Evolutionary conservation across 2,888 invertebrate genomes (phyloP).

Genomic region (Alentia gelatinosa): DNA sequence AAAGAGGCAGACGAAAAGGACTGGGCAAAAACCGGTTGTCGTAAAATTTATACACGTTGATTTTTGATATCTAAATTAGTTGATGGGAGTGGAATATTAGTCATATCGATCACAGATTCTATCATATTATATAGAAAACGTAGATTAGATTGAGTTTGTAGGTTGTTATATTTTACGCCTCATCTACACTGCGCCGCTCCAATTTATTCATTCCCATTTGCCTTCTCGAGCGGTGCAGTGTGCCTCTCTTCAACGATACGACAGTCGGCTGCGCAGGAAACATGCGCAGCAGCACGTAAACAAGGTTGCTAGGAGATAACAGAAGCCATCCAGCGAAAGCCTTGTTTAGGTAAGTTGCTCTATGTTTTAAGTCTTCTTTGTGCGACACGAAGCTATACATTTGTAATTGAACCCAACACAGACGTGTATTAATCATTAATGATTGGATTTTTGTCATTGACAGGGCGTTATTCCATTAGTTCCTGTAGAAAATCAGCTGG

Average conservation of each 20-base stretch:
- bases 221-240: too few species aligned
- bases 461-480: not conserved
- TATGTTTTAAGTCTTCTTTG: not conserved
- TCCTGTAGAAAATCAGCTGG: not conserved
- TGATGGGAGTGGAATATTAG: too few species aligned
- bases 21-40: not conserved
- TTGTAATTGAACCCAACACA: not conserved
- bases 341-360: not conserved
- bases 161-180: too few species aligned
- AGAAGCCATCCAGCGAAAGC: not conserved
- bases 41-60: not conserved
- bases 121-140: too few species aligned
- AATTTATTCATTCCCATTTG: too few species aligned
- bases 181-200: too few species aligned
- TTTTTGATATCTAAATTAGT: too few species aligned
- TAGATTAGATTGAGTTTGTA: too few species aligned
- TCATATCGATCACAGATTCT: too few species aligned
- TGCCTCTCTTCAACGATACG: too few species aligned
- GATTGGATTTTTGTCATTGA: not conserved
- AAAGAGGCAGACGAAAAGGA: constrained; percentile 31
- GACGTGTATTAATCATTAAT: not conserved
- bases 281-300: constrained; percentile 18
- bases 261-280: not conserved
- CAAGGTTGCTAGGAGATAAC: constrained; percentile 22
- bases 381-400: too few species aligned